Base-by-base conservation (phyloP, 2,888 invertebrate genomes). In the Noctua pronuba region DNA sequence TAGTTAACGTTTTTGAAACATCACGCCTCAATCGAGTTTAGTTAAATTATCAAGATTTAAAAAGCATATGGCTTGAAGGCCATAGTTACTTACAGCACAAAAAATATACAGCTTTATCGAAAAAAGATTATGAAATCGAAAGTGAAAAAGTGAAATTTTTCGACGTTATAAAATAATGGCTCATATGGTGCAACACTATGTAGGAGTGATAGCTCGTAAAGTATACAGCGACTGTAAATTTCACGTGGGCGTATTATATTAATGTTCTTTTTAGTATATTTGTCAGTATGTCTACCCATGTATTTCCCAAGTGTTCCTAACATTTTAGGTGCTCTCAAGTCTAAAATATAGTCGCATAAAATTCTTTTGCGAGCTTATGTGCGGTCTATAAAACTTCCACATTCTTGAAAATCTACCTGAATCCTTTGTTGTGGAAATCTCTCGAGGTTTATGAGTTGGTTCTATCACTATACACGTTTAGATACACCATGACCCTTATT, bases 311-410 rank as follows among this genome's bases (percentile, higher is more conserved):
- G 58, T 78, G 62, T 52, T 58, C 62, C 28, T 49, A 44, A 76
- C 41, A 58, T 55, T 84, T 70, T 58, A 71, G 66, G 41, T 24
- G 13, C 52, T 55, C 24, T 41, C 41, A 46, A 79, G 55, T 74
- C 55, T 58, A 65, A 77, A 80, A 76, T 64, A 83, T 64, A 28
- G 38, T 52, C 58, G 21, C 73, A 71, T 84, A 79, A 84, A 86
- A 76, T 76, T 72, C 52, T 69, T 75, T 74, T 76, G 79, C 68
- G 70, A 68, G 46, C 49, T 70, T 49, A 66, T 67, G 28, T 60
- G 38, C 44, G 28, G 62, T 68, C 64, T 65, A 70, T 28, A 75
- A 38, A n/a, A n/a, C 52, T 72, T 70, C 11, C 44, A 64, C 18
- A 60, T 31, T 41, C 58, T 52, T 70, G 62, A 72, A 77, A 84